Percentiles rank a stretch among this genome's conserved stretches.
phyloP scores from a whole-genome alignment of 2,797 vertebrate species.

The Sparidentex hasta region DNA sequence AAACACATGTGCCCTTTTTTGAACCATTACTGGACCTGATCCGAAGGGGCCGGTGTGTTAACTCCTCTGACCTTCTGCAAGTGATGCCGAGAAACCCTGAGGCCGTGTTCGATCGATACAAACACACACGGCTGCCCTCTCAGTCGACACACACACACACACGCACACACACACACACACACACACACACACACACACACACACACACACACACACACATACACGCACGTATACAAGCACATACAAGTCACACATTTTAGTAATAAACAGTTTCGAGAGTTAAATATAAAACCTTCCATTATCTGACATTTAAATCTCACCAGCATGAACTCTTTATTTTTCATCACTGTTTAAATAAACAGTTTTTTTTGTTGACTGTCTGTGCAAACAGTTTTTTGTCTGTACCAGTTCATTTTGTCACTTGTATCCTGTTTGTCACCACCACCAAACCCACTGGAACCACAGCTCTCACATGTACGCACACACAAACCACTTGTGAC shows the following conservation, averaged over 20 bases:
- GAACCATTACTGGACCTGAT: conserved; percentile 47
- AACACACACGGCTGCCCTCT: background rate
- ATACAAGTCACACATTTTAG: background rate
- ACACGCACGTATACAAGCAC: background rate
- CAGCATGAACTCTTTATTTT: background rate
- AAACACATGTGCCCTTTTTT: conserved; percentile 20
- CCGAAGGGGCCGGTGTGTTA: conserved; percentile 21
- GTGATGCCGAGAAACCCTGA: conserved; percentile 60
- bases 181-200: conserved; percentile 20
- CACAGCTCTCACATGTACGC: background rate
- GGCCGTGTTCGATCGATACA: conserved; percentile 37
- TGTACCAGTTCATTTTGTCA: background rate
- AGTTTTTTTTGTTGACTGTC: background rate
- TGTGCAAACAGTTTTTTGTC: background rate
- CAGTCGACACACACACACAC: conserved; percentile 4
- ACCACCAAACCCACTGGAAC: background rate
- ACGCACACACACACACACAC: conserved; percentile 10
- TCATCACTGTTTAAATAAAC: background rate
- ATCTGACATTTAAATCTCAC: background rate
- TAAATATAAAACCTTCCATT: background rate
- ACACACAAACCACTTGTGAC: background rate
- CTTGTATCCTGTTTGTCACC: conserved; percentile 10
- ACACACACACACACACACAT: no score
- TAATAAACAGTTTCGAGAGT: background rate
- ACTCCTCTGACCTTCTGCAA: conserved; percentile 53